Percentiles rank a stretch among this genome's conserved stretches.
phyloP scores from a whole-genome alignment of 2,797 vertebrate genomes.

The Thaleichthys pacificus region DNA sequence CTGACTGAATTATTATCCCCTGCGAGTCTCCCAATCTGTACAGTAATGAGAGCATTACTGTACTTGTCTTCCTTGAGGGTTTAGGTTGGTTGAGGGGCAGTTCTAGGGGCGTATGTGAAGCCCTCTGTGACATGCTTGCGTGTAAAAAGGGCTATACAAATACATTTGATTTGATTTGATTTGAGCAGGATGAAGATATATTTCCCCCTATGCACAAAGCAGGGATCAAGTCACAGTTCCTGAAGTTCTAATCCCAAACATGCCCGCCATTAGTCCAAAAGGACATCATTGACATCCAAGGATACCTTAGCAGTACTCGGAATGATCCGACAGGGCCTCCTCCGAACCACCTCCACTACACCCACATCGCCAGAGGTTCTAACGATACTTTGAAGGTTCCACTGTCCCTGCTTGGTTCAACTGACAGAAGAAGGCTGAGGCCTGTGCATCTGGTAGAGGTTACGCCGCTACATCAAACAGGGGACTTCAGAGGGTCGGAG shows the following conservation, averaged over 20 bases:
- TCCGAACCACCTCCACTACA: background rate
- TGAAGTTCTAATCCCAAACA: background rate
- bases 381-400: conserved; percentile 28
- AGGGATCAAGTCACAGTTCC: too few species aligned
- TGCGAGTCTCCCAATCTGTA: too few species aligned
- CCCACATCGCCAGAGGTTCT: background rate
- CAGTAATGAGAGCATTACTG: too few species aligned
- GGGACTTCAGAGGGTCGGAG: conserved; percentile 43
- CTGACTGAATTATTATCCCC: background rate
- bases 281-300: background rate
- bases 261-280: background rate
- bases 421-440: conserved; percentile 31
- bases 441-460: conserved; percentile 67
- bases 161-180: too few species aligned
- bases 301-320: background rate
- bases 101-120: too few species aligned
- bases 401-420: conserved; percentile 51
- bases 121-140: too few species aligned
- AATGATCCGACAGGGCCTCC: background rate
- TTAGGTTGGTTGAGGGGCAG: too few species aligned
- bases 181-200: too few species aligned
- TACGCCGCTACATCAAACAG: conserved; percentile 66
- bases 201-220: too few species aligned
- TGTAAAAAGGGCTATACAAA: too few species aligned
- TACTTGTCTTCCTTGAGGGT: too few species aligned